Evolutionary conservation across 2,113 vertebrate species (phyloP).

Genomic region (Ceyx melanurus): DNA sequence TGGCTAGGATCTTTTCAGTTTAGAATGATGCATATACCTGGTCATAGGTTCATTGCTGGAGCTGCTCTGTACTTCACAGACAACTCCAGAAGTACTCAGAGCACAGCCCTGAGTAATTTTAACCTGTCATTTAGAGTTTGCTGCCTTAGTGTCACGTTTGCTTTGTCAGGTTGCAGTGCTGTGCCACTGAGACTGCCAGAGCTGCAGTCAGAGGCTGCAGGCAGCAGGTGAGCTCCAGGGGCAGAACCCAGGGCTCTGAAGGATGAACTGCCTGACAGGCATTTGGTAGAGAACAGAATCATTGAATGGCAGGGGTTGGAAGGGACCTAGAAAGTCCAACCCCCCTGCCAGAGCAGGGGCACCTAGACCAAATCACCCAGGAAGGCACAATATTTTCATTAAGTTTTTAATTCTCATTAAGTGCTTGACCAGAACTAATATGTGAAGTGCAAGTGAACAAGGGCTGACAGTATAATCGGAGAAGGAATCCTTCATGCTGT

Average conservation of each 20-base stretch:
- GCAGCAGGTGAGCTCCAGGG: neutral
- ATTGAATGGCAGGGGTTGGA: too few species aligned
- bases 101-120: neutral
- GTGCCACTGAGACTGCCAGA: accelerated
- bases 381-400: too few species aligned
- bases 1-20: neutral
- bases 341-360: too few species aligned
- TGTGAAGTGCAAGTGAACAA: neutral
- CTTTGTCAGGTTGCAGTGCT: neutral
- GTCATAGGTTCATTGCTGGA: accelerated
- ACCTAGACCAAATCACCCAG: too few species aligned
- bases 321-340: too few species aligned
- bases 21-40: neutral
- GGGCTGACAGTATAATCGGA: neutral
- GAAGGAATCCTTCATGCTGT: neutral
- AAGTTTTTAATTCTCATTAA: neutral
- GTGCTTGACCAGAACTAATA: neutral
- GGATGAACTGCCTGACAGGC: neutral
- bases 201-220: neutral
- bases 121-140: too few species aligned
- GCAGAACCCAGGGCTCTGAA: neutral
- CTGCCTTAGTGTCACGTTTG: too few species aligned
- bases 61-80: neutral
- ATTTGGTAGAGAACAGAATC: neutral
- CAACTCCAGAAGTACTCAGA: neutral